phyloP scores from a whole-genome alignment of 1,140 invertebrate genomes.

The Leptonema lineaticorne region DNA sequence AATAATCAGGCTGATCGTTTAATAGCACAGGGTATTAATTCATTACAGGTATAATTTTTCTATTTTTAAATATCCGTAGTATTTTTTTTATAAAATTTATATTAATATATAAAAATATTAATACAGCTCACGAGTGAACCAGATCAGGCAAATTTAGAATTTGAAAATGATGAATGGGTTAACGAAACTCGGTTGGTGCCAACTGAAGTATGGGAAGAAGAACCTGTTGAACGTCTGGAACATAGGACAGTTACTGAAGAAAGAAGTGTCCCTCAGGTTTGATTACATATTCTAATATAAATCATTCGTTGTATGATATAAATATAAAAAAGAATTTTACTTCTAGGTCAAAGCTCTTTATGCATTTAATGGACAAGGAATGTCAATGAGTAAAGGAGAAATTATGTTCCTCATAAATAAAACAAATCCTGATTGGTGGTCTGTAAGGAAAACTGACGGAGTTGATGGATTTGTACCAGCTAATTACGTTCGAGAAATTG shows the following conservation, averaged over 20 bases:
- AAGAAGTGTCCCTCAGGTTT: conserved; percentile 77
- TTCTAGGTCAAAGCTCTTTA: conserved; percentile 78
- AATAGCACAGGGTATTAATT: conserved; percentile 75
- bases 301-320: neutral
- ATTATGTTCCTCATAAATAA: conserved; percentile 92
- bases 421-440: conserved; percentile 99
- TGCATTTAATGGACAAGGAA: conserved; percentile 91
- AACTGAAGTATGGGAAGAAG: conserved; percentile 89
- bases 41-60: conserved; percentile 59
- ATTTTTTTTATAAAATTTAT: neutral
- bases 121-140: conserved; percentile 65
- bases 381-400: conserved; percentile 89
- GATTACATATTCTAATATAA: neutral
- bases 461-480: conserved; percentile 96
- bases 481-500: conserved; percentile 94
- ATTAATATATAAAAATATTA: neutral
- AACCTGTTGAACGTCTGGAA: conserved; percentile 82
- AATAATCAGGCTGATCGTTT: conserved; percentile 83
- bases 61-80: neutral
- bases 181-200: conserved; percentile 79
- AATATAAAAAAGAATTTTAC: neutral
- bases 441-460: conserved; percentile 86
- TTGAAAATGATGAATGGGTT: conserved; percentile 73
- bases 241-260: conserved; percentile 83
- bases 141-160: conserved; percentile 41